Base-by-base conservation (phyloP, 2,797 vertebrate genomes). In the Ibycter americanus region DNA sequence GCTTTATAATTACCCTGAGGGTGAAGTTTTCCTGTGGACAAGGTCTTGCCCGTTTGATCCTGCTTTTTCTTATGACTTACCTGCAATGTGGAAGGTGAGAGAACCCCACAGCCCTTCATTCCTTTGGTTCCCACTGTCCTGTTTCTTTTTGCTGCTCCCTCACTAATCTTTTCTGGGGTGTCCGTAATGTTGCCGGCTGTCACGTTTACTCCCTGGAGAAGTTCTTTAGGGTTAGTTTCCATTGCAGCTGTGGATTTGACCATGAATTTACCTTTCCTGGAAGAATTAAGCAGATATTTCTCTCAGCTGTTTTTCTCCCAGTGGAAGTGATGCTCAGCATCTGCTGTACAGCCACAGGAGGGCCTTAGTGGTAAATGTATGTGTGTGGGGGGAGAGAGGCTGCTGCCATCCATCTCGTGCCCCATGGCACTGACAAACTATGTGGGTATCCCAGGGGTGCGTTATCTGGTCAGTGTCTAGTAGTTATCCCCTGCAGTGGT, bases 81-180 rank as follows among this genome's bases (percentile, higher is more conserved):
- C 56, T 51, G 56, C n/a, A 16, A 23, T 0, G 8, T 32, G 58
- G 46, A 51, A 49, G 54, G 77, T 7, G 70, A 17, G 22, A 19
- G 46, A 25, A 21, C 11, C 76, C 42, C 56, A 1, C 27, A 63
- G 49, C 49, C 65, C 80, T 12, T 32, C 11, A 7, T 34, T 29
- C 42, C 52, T 15, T 12, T 17, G 70, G 12, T 29, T 51, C 68
- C 49, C 40, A 0, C 26, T 25, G 20, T 12, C 40, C 61, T 26
- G 14, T 4, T 63, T 8, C 72, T 18, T 8, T 8, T 4, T 7
- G 6, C 58, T n/a, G 63, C 54, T 80, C 55, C 68, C 87, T 54
- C n/a, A 0, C 27, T 13, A 0, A 7, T 2, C 44, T 23, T 4
- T 5, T 21, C 76, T 14, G 36, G 11, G 21, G 11, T 18, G 4